phyloP scores from a whole-genome alignment of 2,113 vertebrate genomes.

The Scortum barcoo region DNA sequence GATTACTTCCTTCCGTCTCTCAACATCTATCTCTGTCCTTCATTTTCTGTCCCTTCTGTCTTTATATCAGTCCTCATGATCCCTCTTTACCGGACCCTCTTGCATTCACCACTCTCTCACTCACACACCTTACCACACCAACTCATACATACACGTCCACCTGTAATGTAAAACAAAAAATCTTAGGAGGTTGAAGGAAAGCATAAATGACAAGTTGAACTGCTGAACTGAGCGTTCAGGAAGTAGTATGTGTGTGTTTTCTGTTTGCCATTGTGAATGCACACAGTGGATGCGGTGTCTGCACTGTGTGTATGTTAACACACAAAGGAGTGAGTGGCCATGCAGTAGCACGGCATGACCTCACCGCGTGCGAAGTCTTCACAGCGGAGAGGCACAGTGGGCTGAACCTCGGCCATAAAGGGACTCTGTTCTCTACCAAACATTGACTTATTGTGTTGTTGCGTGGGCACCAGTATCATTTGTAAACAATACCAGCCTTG shows the following conservation, averaged over 20 bases:
- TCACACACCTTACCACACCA: not conserved
- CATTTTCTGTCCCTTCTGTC: constrained; percentile 27
- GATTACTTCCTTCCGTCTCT: constrained; percentile 62
- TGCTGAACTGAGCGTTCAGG: not conserved
- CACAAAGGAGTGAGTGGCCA: constrained; percentile 29
- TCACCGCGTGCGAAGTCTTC: constrained; percentile 52
- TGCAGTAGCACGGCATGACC: constrained; percentile 49
- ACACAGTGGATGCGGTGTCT: constrained; percentile 12
- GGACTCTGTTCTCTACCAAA: constrained; percentile 74
- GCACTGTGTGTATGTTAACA: constrained; percentile 31
- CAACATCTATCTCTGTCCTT: constrained; percentile 60
- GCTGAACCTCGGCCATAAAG: constrained; percentile 74
- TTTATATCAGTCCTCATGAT: constrained; percentile 35
- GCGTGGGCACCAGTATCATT: constrained; percentile 72
- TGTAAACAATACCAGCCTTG: constrained; percentile 82
- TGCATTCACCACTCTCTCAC: too few species aligned
- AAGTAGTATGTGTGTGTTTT: not conserved
- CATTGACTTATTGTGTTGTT: constrained; percentile 82
- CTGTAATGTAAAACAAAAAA: not conserved
- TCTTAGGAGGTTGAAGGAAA: not conserved
- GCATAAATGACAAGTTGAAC: not conserved
- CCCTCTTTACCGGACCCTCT: not conserved
- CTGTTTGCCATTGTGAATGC: not conserved
- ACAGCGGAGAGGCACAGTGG: constrained; percentile 51
- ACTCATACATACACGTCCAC: not conserved